Percentiles rank a stretch among this genome's conserved stretches.
Evolutionary conservation across 2,888 invertebrate genomes (phyloP).

Genomic region (Polydrusus pterygomalis): DNA sequence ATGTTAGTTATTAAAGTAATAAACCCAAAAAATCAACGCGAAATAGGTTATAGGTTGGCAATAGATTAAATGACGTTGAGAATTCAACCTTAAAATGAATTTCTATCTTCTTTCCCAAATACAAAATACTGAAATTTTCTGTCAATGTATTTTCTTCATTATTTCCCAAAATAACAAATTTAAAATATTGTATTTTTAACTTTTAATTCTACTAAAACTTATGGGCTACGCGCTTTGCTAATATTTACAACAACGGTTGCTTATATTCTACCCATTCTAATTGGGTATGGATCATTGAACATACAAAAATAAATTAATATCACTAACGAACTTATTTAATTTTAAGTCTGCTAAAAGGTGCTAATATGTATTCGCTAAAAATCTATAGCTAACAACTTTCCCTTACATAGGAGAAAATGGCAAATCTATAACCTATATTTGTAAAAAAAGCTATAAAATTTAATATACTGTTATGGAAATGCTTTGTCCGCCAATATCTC

Average conservation of each 20-base stretch:
- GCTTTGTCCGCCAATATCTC: too few relatives aligned
- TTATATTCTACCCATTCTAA: conserved; percentile 35
- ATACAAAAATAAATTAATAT: conserved; percentile 54
- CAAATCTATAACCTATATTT: neutral
- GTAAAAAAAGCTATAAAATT: neutral
- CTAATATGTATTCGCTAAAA: conserved; percentile 20
- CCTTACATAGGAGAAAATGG: conserved; percentile 19
- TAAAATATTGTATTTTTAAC: conserved; percentile 16
- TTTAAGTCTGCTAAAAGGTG: conserved; percentile 27
- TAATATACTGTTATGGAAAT: neutral
- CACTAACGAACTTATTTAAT: conserved; percentile 43
- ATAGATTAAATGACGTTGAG: too few relatives aligned
- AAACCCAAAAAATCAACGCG: too few relatives aligned
- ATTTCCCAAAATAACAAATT: neutral
- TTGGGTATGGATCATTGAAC: conserved; percentile 41
- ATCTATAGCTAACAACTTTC: conserved; percentile 10
- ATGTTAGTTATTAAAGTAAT: too few relatives aligned
- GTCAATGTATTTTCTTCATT: too few relatives aligned
- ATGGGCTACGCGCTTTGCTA: conserved; percentile 10
- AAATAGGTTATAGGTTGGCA: too few relatives aligned
- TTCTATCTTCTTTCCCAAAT: too few relatives aligned
- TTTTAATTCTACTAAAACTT: neutral
- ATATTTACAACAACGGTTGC: conserved; percentile 33
- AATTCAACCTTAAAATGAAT: too few relatives aligned
- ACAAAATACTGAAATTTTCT: too few relatives aligned